Evolutionary conservation across 2,113 vertebrate genomes (phyloP), one percentile per base, ranked within the genome.

Genomic region (Neodon shergylaensis): DNA sequence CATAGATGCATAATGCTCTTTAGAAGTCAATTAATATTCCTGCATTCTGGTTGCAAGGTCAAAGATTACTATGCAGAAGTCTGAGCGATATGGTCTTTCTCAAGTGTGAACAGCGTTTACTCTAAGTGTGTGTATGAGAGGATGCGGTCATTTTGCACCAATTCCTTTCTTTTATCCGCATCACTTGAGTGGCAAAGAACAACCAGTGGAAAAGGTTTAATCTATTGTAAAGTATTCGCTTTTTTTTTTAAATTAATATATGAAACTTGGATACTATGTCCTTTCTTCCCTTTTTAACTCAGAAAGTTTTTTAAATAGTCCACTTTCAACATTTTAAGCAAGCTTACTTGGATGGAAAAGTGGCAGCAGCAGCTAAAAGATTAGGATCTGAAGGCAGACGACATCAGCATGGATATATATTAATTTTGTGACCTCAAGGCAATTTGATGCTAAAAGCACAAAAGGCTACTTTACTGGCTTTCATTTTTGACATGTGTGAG

Each of bases 401-500:
- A 2, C 28, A 72, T 31, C 39, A 74, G 68, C 63, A 61, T 91
- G 49, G 72, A 92, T 33, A 1, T 26, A 44, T 84, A 78, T 76
- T 88, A 81, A 90, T 95, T 54, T 88, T 94, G 42, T 58, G 33
- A 77, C 13, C 26, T 70, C 28, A 36, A 44, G 44, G 39, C 68
- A 61, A 79, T 88, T 77, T 74, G 33, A 82, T 94, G 77, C 49
- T 97, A 70, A 92, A 94, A 91, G 31, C 33, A 74, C 33, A 76
- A 31, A 93, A 22, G 90, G 12, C 36, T 33, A 63, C 13, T 58
- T 93, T 58, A 63, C 47, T 52, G 1, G 7, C 42, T 90, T 95
- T 96, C 36, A 68, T 58, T 97, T 93, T 92, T 24, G 44, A 89
- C 24, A 93, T 73, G 4, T 86, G 36, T 95, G 88, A 96, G 47